A percentile compares a stretch with the other conserved stretches of the same genome.
Conservation (phyloP, 2,113 vertebrate species). For the Proteles cristata region DNA sequence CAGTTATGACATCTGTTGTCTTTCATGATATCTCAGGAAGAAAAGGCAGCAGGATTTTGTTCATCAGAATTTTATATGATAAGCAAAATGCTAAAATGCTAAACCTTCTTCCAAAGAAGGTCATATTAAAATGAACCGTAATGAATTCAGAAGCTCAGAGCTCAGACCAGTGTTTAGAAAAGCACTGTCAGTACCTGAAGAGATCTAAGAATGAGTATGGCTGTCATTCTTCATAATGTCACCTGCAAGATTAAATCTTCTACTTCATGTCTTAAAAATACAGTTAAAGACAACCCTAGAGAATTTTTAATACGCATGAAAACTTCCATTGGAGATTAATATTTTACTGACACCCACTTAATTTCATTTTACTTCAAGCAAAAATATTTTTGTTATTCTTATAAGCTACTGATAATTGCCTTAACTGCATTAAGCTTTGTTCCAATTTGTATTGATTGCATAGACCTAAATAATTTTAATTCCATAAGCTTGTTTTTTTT, state of each 20-base stretch:
- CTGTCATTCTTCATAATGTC: background rate
- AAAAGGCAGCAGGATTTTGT: background rate
- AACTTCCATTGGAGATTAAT: conserved; percentile 39
- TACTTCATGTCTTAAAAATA: conserved; percentile 21
- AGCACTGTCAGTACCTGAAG: background rate
- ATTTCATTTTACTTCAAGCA: conserved; percentile 59
- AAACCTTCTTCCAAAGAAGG: background rate
- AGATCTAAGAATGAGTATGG: background rate
- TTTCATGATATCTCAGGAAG: conserved; percentile 25
- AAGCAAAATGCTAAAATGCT: background rate
- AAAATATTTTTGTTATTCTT: background rate
- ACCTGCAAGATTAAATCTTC: background rate
- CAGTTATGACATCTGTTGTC: background rate
- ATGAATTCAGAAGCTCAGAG: background rate
- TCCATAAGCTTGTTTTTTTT: conserved; percentile 43
- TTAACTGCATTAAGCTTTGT: conserved; percentile 44
- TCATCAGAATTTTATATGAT: conserved; percentile 38
- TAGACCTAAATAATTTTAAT: conserved; percentile 65
- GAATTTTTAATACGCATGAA: background rate
- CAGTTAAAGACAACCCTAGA: background rate
- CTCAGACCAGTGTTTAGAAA: conserved; percentile 18
- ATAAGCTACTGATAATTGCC: conserved; percentile 37
- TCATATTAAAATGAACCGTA: conserved; percentile 44
- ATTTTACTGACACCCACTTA: background rate
- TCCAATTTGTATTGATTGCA: conserved; percentile 54